These are phyloP conservation scores for Dendrolimus houi DNA, from an alignment of 2,888 invertebrate genomes.

Conservation along the genomic window DNA sequence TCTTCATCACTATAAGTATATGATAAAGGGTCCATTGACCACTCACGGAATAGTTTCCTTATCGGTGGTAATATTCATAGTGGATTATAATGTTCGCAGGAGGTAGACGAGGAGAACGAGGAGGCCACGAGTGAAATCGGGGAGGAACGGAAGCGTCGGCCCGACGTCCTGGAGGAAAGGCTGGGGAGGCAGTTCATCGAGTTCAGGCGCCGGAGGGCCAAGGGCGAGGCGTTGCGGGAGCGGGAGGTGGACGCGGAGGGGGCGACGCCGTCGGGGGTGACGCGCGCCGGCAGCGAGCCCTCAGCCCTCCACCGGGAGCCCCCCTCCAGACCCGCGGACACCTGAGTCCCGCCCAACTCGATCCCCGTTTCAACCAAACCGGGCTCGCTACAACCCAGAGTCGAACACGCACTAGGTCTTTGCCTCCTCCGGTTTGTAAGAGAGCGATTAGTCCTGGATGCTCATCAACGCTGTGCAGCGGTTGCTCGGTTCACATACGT, in stretches of 20 bases:
- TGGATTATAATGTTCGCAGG: conserved; percentile 45
- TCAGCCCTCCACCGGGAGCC: conserved; percentile 10
- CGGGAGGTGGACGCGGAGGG: conserved; percentile 8
- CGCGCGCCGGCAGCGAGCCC: conserved; percentile 30
- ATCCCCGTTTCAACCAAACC: not conserved
- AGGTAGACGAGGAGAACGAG: conserved; percentile 81
- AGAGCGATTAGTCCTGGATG: no score
- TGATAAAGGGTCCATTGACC: not conserved
- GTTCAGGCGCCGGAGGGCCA: conserved; percentile 43
- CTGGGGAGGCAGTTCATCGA: conserved; percentile 59
- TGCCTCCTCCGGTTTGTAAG: no score
- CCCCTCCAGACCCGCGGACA: conserved; percentile 8
- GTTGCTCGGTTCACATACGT: no score
- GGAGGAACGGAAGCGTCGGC: conserved; percentile 45
- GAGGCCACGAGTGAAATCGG: conserved; percentile 28
- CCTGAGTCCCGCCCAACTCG: conserved; percentile 9
- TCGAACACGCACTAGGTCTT: no score
- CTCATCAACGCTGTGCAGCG: no score
- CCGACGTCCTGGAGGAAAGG: conserved; percentile 48
- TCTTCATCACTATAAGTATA: not conserved
- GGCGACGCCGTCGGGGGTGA: conserved; percentile 5
- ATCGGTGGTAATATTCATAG: not conserved
- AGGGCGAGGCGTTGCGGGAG: conserved; percentile 28
- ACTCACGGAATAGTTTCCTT: not conserved
- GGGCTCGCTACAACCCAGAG: no score